Evolutionary conservation across 1,140 invertebrate species (phyloP).

Genomic region (Myzus persicae): DNA sequence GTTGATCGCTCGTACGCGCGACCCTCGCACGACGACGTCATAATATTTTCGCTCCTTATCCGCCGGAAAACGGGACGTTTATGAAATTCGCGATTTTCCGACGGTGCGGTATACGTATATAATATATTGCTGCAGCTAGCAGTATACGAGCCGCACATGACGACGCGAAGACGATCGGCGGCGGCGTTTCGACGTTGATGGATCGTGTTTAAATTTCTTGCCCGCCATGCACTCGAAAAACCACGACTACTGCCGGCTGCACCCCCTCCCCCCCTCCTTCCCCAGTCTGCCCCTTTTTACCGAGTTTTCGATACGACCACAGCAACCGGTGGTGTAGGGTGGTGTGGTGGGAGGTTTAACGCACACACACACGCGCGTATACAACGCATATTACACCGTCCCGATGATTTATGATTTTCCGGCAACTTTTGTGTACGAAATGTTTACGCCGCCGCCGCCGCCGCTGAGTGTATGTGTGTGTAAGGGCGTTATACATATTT

Average conservation of each 20-base stretch:
- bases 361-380: neutral
- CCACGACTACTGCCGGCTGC: neutral
- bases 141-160: neutral
- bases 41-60: neutral
- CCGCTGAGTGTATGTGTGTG: no score
- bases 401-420: constrained; percentile 51
- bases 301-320: neutral
- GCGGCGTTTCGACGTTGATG: constrained; percentile 33
- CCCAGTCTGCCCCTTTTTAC: neutral
- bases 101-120: neutral
- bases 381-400: neutral
- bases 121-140: no score
- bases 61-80: neutral
- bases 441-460: neutral
- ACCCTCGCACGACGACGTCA: neutral
- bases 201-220: constrained; percentile 34
- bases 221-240: neutral
- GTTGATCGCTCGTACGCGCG: neutral
- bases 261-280: no score
- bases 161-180: neutral
- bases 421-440: constrained; percentile 42
- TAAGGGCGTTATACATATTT: constrained; percentile 14
- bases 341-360: neutral
- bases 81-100: neutral
- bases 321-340: no score